Base-by-base conservation (phyloP, 2,888 invertebrate genomes). In the Catocala sponsa region DNA sequence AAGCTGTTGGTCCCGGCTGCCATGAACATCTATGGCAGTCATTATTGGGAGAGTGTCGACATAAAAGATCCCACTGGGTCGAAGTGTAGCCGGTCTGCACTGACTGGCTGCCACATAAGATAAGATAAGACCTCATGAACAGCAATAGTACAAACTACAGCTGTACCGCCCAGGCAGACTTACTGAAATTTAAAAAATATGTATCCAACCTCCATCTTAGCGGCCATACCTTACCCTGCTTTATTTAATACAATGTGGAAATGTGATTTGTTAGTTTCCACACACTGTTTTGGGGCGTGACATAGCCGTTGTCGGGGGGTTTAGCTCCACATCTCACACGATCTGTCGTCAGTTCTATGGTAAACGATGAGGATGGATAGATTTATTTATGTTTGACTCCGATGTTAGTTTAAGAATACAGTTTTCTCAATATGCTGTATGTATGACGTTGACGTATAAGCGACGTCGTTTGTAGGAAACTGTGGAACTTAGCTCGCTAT, bases 191-290 rank as follows among this genome's bases (percentile, higher is more conserved):
- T 1, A 15, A 15, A 6, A 7, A 38, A 38, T 38, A 38, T 2
- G 0, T 9, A 38, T 38, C 25, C 6, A 50, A 12, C 9, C 64
- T 60, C 63, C 59, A 0, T 7, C 66, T 69, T 64, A 42, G 32
- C 78, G 50, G 76, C 75, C 76, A 47, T 60, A 49, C 44, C 9
- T 12, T 35, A 43, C 61, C 63, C 52, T 55, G 69, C 70, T 72
- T 77, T 79, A 78, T 72, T 77, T 75, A 79, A 70, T 70, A 71
- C 73, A 62, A 66, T 68, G 67, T 61, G 65, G 70, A 78, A 78
- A 78, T 76, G 76, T 78, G 76, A 79, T 79, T 78, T 79, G 78
- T 73, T 71, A 66, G 78, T 72, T 79, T 59, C 64, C 65, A 66
- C 63, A 70, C 58, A 70, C 60, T 59, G 57, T 74, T 74, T 74